These are phyloP conservation scores for Varecia variegata DNA, from an alignment of 2,797 vertebrate genomes.

Conservation along the genomic window DNA sequence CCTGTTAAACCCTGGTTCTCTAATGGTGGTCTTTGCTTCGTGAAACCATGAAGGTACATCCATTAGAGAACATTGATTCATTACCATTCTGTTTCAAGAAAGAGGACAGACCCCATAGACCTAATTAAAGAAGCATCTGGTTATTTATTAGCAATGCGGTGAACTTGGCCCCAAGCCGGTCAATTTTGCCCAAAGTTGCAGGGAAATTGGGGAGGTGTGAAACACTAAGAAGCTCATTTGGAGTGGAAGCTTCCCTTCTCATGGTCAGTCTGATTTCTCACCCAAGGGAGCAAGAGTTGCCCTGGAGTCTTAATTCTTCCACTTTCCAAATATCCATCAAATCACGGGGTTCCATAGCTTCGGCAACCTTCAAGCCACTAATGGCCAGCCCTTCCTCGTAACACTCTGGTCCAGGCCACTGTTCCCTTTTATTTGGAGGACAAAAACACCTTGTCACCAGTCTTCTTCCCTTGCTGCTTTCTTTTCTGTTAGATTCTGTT, in stretches of 20 bases:
- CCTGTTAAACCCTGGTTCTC: not conserved
- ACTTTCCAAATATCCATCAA: too few relatives aligned
- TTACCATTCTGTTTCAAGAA: not conserved
- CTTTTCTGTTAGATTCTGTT: not conserved
- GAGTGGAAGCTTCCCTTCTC: too few relatives aligned
- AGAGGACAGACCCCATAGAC: not conserved
- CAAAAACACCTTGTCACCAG: not conserved
- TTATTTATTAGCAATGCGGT: accelerated
- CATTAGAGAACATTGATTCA: not conserved
- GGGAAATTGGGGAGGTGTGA: accelerated
- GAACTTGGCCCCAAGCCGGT: accelerated
- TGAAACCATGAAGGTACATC: not conserved
- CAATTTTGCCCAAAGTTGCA: not conserved
- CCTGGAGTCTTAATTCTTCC: not conserved
- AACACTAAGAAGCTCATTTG: not conserved
- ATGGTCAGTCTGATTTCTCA: not conserved
- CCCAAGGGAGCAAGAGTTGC: not conserved
- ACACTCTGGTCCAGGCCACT: not conserved
- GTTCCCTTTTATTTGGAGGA: not conserved
- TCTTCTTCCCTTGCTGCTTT: not conserved
- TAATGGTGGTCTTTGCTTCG: not conserved
- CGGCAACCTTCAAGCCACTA: not conserved
- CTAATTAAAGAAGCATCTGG: not conserved
- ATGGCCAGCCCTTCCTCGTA: too few relatives aligned
- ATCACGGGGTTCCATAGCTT: accelerated